Conservation (phyloP, 2,888 invertebrate species). For the Thymelicus sylvestris region DNA sequence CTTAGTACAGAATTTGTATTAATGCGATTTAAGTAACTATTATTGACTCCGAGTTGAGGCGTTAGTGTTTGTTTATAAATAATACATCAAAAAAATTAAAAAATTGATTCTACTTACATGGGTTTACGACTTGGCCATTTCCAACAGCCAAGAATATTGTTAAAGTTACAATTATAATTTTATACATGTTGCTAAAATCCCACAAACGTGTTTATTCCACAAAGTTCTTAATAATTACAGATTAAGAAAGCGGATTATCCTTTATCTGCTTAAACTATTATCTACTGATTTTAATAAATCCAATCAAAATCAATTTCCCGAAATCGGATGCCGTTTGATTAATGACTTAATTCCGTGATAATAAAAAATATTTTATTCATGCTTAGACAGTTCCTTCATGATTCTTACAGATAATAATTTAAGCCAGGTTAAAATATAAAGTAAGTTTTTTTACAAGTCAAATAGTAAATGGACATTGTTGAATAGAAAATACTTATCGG, state of each 20-base stretch:
- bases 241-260: background rate
- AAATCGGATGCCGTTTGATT: background rate
- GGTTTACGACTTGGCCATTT: slow-evolving; percentile 14
- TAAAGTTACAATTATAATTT: background rate
- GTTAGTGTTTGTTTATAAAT: no score
- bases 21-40: no score
- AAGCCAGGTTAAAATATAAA: no score
- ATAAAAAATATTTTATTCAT: background rate
- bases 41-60: no score
- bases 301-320: background rate
- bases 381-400: background rate
- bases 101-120: slow-evolving; percentile 6
- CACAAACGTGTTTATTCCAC: background rate
- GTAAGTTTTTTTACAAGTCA: no score
- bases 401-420: no score
- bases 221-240: background rate
- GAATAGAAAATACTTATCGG: no score
- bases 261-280: background rate
- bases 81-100: no score
- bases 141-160: background rate
- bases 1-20: no score
- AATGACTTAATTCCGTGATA: background rate
- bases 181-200: slow-evolving; percentile 1
- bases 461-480: no score
- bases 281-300: background rate